Conservation (phyloP, 1,140 invertebrate species). For the Temnothorax longispinosus region DNA sequence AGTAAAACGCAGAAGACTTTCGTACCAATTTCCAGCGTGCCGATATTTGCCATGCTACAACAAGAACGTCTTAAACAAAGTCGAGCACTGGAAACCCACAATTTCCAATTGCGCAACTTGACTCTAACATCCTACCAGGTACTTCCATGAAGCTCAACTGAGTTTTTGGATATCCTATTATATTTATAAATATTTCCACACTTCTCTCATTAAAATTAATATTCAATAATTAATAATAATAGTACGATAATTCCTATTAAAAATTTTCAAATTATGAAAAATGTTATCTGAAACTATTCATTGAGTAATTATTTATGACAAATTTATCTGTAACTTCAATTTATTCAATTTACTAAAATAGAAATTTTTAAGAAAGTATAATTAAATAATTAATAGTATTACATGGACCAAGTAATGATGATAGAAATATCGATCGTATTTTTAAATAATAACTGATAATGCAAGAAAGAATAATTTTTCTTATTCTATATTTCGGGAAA, state of each 20-base stretch:
- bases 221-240: not conserved
- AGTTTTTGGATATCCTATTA: not conserved
- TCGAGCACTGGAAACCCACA: constrained; percentile 47
- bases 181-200: not conserved
- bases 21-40: constrained; percentile 53
- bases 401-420: too few species aligned
- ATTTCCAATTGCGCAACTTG: constrained; percentile 70
- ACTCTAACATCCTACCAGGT: constrained; percentile 59
- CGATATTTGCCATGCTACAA: constrained; percentile 14
- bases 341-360: too few species aligned
- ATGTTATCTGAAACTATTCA: too few species aligned
- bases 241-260: too few species aligned
- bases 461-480: not conserved
- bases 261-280: too few species aligned
- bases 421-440: too few species aligned
- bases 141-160: not conserved
- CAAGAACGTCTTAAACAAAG: constrained; percentile 18
- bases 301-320: too few species aligned
- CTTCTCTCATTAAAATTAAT: not conserved
- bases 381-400: not conserved
- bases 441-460: not conserved
- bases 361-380: too few species aligned
- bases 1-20: constrained; percentile 44
- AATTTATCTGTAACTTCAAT: too few species aligned
- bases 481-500: not conserved